Percentiles rank a stretch among this genome's conserved stretches.
phyloP scores from a whole-genome alignment of 1,140 invertebrate species.

The Drosophila baimaii region DNA sequence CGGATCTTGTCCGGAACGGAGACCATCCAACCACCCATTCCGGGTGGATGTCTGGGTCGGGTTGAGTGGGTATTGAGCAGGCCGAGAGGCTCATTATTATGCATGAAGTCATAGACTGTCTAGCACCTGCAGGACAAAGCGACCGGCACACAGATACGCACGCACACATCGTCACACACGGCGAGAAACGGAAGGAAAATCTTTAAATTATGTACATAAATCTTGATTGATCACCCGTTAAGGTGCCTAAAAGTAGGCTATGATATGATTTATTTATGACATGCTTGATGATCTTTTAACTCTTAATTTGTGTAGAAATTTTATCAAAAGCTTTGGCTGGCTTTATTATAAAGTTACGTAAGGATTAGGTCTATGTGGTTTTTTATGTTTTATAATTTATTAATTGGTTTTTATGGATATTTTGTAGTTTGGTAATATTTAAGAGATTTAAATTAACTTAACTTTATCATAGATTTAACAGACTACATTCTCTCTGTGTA shows the following conservation, averaged over 20 bases:
- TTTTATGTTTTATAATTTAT: background rate
- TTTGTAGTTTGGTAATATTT: background rate
- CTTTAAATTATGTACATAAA: slow-evolving; percentile 7
- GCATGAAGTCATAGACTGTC: slow-evolving; percentile 78
- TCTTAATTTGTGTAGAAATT: background rate
- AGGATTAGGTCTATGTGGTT: no score
- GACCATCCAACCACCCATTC: no score
- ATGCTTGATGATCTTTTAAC: background rate
- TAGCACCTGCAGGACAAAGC: slow-evolving; percentile 79
- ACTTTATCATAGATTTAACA: no score
- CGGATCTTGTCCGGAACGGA: slow-evolving; percentile 4
- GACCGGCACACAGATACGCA: slow-evolving; percentile 32
- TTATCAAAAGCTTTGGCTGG: no score
- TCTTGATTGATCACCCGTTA: slow-evolving; percentile 1
- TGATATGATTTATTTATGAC: slow-evolving; percentile 7
- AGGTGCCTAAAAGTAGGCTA: background rate
- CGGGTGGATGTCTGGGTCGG: slow-evolving; percentile 4
- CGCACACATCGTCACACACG: slow-evolving; percentile 3
- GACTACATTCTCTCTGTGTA: background rate
- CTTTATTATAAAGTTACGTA: background rate
- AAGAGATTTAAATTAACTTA: no score
- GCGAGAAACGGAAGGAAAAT: slow-evolving; percentile 2
- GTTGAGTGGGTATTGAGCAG: slow-evolving; percentile 42
- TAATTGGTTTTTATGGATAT: background rate
- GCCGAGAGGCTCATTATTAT: slow-evolving; percentile 69